phyloP scores from a whole-genome alignment of 1,140 invertebrate genomes.

The Drosophila nigromelanica region DNA sequence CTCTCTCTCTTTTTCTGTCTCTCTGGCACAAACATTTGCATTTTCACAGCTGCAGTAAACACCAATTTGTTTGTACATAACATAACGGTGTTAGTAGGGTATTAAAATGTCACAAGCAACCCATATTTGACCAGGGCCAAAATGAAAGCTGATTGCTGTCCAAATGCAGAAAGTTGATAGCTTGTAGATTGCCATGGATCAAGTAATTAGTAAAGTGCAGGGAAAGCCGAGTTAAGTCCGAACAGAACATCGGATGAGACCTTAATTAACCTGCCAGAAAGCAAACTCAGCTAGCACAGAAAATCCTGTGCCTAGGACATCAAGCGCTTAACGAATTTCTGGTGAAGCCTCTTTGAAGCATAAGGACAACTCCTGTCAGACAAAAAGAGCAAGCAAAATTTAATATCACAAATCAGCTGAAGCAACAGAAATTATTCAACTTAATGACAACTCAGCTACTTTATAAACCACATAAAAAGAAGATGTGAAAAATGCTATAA shows the following conservation, averaged over 20 bases:
- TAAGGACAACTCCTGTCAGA: neutral
- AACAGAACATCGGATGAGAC: no score
- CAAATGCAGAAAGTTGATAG: neutral
- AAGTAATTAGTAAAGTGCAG: constrained; percentile 14
- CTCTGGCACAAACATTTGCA: no score
- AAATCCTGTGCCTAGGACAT: neutral
- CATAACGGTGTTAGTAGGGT: no score
- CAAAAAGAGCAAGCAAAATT: no score
- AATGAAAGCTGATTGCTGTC: neutral
- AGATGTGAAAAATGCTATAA: neutral
- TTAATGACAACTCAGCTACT: neutral
- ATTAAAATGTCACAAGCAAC: neutral
- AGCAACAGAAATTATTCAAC: neutral
- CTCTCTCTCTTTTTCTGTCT: no score
- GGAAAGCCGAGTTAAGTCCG: constrained; percentile 1
- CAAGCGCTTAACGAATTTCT: neutral
- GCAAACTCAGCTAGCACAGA: neutral
- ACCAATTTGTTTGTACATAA: no score
- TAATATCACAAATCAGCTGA: neutral
- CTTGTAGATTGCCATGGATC: neutral
- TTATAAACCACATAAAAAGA: no score
- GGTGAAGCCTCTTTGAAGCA: neutral
- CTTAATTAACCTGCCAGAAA: neutral
- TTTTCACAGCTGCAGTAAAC: no score
- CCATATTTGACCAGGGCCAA: neutral